Conservation (phyloP, 2,888 invertebrate genomes). For the Fissipunctia ypsillon region DNA sequence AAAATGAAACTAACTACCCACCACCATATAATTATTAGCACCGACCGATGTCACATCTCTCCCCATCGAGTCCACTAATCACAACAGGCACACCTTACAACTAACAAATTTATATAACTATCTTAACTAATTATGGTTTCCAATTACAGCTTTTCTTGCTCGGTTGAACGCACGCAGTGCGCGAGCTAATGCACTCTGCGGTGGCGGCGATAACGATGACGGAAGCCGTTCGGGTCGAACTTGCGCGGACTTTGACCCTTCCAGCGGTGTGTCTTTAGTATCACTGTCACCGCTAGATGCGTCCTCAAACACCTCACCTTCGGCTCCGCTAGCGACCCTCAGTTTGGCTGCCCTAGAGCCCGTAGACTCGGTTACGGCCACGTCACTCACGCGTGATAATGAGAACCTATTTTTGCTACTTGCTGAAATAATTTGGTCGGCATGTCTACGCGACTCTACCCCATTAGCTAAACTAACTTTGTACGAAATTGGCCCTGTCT, state of each 20-base stretch:
- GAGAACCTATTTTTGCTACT: neutral
- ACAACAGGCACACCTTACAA: neutral
- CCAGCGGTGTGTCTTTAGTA: no score
- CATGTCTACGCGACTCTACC: constrained; percentile 5
- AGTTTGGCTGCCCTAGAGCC: neutral
- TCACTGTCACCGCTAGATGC: neutral
- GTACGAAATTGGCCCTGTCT: neutral
- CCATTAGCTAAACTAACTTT: constrained; percentile 1
- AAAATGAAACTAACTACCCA: neutral
- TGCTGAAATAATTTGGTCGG: neutral
- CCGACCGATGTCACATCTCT: neutral
- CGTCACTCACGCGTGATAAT: neutral
- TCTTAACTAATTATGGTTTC: neutral
- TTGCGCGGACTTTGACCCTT: no score
- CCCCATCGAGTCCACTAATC: neutral
- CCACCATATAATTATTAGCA: neutral
- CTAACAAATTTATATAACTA: neutral
- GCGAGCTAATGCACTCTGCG: neutral
- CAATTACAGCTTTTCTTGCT: neutral
- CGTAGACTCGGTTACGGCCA: neutral
- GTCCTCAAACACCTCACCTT: neutral
- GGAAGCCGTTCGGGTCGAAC: neutral
- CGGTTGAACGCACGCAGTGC: constrained; percentile 1
- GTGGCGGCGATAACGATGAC: neutral
- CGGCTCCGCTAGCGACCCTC: neutral